Conservation (phyloP, 2,797 vertebrate genomes). For the Hylomyscus alleni region DNA sequence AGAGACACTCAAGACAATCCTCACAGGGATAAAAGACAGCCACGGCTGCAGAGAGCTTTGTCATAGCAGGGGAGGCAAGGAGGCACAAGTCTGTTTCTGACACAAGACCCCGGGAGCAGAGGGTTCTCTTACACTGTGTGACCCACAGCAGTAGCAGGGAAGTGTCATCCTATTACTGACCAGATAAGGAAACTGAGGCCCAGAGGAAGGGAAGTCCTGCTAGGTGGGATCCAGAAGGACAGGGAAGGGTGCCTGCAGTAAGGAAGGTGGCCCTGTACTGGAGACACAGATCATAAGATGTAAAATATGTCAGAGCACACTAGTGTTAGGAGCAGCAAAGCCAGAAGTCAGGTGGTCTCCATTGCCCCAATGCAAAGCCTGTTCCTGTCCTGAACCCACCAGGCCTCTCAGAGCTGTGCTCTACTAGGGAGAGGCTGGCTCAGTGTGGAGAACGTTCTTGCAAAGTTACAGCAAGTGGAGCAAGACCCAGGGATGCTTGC, state of each 20-base stretch:
- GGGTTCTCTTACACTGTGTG: fast-evolving
- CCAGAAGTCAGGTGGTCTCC: neutral
- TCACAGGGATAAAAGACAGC: neutral
- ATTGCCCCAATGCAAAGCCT: neutral
- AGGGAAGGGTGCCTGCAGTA: neutral
- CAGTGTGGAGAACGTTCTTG: neutral
- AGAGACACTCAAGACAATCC: neutral
- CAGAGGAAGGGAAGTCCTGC: no score
- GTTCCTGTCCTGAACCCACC: neutral
- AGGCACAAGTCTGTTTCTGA: neutral
- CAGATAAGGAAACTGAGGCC: neutral
- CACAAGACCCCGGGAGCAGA: neutral
- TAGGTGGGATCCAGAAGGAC: no score
- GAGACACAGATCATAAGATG: fast-evolving
- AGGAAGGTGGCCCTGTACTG: fast-evolving
- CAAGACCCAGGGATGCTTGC: neutral
- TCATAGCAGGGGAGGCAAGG: neutral
- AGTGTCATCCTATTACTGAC: neutral
- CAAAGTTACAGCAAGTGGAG: neutral
- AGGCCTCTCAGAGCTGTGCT: neutral
- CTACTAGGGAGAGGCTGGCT: neutral
- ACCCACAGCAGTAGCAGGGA: neutral
- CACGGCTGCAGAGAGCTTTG: neutral
- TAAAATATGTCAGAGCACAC: fast-evolving
- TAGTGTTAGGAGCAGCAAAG: no score